A percentile compares a stretch with the other conserved stretches of the same genome.
These are phyloP conservation scores for Caerostris darwini DNA, from an alignment of 1,140 invertebrate species.

Conservation along the genomic window DNA sequence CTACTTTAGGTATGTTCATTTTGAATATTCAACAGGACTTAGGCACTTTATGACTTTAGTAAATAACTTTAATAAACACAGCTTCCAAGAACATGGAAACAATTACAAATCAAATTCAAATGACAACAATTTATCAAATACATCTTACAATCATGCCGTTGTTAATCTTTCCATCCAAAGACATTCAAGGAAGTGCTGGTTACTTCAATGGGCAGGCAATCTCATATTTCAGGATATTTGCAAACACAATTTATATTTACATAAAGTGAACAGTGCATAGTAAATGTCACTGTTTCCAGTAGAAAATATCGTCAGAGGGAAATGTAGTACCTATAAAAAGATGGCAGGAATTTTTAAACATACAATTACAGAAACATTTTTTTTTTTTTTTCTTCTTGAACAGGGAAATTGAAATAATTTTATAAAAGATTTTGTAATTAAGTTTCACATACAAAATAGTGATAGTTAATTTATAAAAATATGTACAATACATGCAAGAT, in stretches of 20 bases:
- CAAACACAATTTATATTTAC: constrained; percentile 9
- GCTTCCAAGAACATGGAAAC: not conserved
- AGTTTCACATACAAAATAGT: not conserved
- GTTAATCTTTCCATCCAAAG: not conserved
- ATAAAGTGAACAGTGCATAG: constrained; percentile 32
- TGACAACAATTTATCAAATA: too few relatives aligned
- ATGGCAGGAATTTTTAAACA: constrained; percentile 50
- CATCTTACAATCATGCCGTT: not conserved
- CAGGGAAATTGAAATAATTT: not conserved
- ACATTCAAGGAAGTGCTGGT: not conserved
- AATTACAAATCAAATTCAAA: not conserved
- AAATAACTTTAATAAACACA: constrained; percentile 4
- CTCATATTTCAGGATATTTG: not conserved
- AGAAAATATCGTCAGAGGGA: not conserved
- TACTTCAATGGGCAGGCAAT: not conserved
- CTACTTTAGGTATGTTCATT: not conserved
- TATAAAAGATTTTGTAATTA: not conserved
- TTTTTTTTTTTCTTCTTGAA: constrained; percentile 3
- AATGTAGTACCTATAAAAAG: constrained; percentile 45
- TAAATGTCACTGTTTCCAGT: not conserved
- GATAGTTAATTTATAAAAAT: not conserved
- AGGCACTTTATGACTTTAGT: not conserved
- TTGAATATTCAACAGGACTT: not conserved
- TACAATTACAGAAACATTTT: not conserved
- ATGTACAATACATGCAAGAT: not conserved